Percentiles rank a stretch among this genome's conserved stretches.
phyloP scores from a whole-genome alignment of 2,888 invertebrate species.

The Megamerina dolium region DNA sequence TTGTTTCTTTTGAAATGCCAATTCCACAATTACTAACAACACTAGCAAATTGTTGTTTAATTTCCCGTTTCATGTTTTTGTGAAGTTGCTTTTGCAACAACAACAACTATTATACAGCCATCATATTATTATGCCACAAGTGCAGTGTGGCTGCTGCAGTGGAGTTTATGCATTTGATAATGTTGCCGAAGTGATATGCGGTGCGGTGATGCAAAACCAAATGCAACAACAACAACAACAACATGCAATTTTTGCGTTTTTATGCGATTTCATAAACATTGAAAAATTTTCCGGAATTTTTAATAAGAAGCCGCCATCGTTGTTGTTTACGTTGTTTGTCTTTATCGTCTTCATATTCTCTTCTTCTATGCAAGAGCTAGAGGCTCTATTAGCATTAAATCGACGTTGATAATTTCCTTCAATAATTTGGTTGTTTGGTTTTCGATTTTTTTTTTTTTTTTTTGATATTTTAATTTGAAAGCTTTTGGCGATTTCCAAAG shows the following conservation, averaged over 20 bases:
- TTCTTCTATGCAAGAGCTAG: background rate
- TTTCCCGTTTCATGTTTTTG: conserved; percentile 1
- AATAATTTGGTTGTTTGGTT: conserved; percentile 4
- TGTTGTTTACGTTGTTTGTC: background rate
- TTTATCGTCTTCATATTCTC: background rate
- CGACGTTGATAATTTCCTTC: conserved; percentile 5
- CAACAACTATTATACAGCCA: no score
- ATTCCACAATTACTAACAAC: background rate
- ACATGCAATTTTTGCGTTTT: background rate
- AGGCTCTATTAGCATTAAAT: conserved; percentile 9
- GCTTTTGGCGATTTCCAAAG: no score
- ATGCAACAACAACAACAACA: no score
- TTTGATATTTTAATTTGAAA: no score
- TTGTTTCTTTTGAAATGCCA: background rate
- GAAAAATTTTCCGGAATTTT: conserved; percentile 9
- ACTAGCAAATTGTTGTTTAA: background rate
- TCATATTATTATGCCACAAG: background rate
- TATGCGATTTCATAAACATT: conserved; percentile 1
- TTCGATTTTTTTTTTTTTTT: no score
- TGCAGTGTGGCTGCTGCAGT: background rate
- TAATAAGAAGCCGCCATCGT: background rate
- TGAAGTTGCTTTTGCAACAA: background rate
- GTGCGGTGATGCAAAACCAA: background rate
- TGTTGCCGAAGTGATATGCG: background rate
- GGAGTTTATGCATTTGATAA: background rate